Base-by-base conservation (phyloP, 2,888 invertebrate genomes). In the Lasius fuliginosus region DNA sequence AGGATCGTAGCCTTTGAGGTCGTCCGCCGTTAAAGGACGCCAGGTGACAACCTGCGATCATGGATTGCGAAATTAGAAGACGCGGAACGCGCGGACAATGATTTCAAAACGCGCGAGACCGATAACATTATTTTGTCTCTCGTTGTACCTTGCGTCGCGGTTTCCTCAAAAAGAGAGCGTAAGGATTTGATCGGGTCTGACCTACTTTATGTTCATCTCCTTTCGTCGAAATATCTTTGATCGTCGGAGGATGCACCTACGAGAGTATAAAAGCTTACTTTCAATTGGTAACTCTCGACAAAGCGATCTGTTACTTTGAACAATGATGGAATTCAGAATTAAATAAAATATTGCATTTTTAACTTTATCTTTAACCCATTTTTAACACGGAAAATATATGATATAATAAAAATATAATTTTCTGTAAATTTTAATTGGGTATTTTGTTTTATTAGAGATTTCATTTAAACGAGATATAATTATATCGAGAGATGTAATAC, bases 1-100 rank as follows among this genome's bases (percentile, higher is more conserved):
- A 3, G 94, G 93, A 85, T 94, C 93, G 88, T 94, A 94, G 40
- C 92, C 94, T 81, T 92, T 88, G 58, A 94, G 85, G 56, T 94
- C 94, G 1, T 83, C 82, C 76, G 89, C 89, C 2, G 89, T 89
- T 36, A 94, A 87, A n/a, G 92, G 89, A 9, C 94, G 92, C 94
- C 94, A 94, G 3, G 90, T 92, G 15, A 94, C 87, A 8, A 85
- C 94, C 94, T 94, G 56, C 77, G 65, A 60, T 53, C 65, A 30
- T 58, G 18, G n/a, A 65, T 56, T n/a, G 27, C 8, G 23, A 40
- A 8, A 56, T 33, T 40, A 36, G 9, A 64, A 56, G 6, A 33
- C 67, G 46, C 60, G 15, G 6, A 18, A 42, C 64, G 40, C 64
- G 40, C 60, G 15, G 4, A 18, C 23, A 18, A 60, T 60, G 49